phyloP scores from a whole-genome alignment of 2,113 vertebrate genomes.

The Promerops cafer region DNA sequence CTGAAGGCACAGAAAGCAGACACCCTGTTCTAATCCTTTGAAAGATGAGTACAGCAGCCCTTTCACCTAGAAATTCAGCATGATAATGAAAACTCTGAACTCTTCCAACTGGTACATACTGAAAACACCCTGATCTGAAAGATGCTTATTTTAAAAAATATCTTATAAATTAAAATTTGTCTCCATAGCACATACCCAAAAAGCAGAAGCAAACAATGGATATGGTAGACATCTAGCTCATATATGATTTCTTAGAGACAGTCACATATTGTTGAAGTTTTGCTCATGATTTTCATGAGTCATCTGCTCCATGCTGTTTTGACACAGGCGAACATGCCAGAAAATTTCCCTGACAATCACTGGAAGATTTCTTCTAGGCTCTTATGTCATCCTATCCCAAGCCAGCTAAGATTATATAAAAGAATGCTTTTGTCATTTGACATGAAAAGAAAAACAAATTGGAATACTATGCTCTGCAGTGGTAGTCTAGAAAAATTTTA shows the following conservation, averaged over 20 bases:
- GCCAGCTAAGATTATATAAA: not conserved
- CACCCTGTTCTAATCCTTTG: conserved; percentile 15
- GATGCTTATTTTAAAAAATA: not conserved
- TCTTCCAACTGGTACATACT: not conserved
- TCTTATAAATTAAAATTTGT: not conserved
- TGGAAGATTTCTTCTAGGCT: not conserved
- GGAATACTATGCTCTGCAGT: not conserved
- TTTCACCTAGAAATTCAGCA: conserved; percentile 35
- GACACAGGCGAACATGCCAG: not conserved
- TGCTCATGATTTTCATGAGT: not conserved
- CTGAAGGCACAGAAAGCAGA: conserved; percentile 2
- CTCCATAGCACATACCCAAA: not conserved
- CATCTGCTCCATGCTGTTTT: not conserved
- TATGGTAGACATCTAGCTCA: not conserved
- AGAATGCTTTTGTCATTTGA: not conserved
- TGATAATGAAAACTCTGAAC: not conserved
- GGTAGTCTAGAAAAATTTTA: not conserved
- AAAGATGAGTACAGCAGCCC: not conserved
- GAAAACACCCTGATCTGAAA: not conserved
- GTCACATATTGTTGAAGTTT: not conserved
- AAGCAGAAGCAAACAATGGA: not conserved
- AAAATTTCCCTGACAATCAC: not conserved
- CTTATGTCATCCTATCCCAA: not conserved
- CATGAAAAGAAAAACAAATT: not conserved
- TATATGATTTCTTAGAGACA: not conserved